Conservation (phyloP, 1,140 invertebrate genomes). For the Lepidotrigona ventralis region DNA sequence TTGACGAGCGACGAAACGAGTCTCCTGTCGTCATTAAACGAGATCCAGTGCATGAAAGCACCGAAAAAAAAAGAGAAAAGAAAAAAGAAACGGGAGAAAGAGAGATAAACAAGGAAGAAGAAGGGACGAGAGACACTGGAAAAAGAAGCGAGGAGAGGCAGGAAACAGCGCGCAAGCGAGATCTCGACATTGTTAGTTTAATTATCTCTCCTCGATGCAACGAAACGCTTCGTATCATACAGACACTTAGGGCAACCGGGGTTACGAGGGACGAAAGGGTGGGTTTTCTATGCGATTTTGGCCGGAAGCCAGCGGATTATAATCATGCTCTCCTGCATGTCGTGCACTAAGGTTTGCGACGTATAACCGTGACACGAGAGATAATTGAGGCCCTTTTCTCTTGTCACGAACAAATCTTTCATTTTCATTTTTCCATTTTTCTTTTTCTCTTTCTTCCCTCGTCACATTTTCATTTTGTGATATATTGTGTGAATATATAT, state of each 20-base stretch:
- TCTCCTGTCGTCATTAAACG: conserved; percentile 49
- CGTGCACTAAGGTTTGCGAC: conserved; percentile 42
- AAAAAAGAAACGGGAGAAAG: too few relatives aligned
- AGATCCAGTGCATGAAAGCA: conserved; percentile 17
- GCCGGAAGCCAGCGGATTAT: conserved; percentile 55
- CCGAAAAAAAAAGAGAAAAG: too few relatives aligned
- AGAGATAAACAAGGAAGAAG: too few relatives aligned
- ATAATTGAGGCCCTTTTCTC: conserved; percentile 29
- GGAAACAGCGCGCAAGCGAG: neutral
- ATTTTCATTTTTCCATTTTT: neutral
- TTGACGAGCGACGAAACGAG: conserved; percentile 25
- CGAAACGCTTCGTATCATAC: conserved; percentile 35
- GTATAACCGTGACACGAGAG: conserved; percentile 27
- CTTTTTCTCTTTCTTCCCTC: too few relatives aligned
- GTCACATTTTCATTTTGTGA: neutral
- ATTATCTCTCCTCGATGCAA: conserved; percentile 57
- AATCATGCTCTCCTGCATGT: conserved; percentile 40
- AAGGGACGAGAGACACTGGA: too few relatives aligned
- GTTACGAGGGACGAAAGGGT: neutral
- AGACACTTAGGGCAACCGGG: neutral
- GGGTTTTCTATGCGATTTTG: conserved; percentile 54
- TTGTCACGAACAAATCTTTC: neutral
- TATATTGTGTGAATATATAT: neutral
- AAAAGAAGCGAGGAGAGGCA: neutral
- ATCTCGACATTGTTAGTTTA: conserved; percentile 64